A percentile compares a stretch with the other conserved stretches of the same genome.
Conservation (phyloP, 2,113 vertebrate species). For the Ciconia stormi region DNA sequence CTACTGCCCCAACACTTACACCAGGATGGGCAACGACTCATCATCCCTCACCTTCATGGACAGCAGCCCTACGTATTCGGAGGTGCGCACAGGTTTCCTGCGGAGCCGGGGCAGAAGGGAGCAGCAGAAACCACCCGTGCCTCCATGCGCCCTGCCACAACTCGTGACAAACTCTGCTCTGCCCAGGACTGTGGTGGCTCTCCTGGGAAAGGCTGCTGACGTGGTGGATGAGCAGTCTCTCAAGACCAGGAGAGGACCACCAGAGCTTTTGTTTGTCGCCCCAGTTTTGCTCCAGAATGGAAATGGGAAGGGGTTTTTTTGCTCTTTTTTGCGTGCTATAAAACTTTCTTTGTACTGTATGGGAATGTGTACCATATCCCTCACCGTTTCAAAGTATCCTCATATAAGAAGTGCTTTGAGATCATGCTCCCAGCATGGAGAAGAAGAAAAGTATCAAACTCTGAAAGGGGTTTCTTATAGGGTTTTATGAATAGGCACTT, state of each 20-base stretch:
- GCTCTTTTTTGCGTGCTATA: neutral
- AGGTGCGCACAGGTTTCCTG: neutral
- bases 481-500: neutral
- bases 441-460: neutral
- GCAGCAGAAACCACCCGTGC: neutral
- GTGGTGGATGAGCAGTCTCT: neutral
- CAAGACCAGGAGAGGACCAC: neutral
- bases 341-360: neutral
- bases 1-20: neutral
- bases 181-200: neutral
- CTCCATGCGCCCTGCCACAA: neutral
- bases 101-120: rapidly evolving
- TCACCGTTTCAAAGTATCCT: neutral
- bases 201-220: neutral
- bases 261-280: neutral
- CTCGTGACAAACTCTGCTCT: neutral
- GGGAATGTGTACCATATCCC: neutral
- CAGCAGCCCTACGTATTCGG: rapidly evolving
- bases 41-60: neutral
- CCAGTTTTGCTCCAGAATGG: neutral
- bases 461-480: neutral
- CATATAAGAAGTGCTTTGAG: neutral
- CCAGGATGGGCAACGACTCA: neutral
- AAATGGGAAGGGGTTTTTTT: neutral
- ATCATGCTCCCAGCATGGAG: neutral